These are phyloP conservation scores for Patella vulgata DNA, from an alignment of 1,140 invertebrate species.

Conservation along the genomic window DNA sequence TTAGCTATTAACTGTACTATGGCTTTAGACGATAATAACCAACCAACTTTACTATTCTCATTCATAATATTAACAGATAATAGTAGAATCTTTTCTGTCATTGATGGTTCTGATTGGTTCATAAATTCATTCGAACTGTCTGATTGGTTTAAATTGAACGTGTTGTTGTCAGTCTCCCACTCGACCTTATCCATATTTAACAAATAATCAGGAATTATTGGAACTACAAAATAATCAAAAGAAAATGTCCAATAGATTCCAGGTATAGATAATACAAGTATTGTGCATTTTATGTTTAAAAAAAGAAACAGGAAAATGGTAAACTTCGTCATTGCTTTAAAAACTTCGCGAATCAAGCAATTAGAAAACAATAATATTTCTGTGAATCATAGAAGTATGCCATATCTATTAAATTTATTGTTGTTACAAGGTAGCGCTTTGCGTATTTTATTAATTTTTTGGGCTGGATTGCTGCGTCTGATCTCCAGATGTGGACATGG, in stretches of 20 bases:
- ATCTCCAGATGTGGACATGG: no score
- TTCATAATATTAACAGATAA: slow-evolving; percentile 62
- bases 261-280: slow-evolving; percentile 45
- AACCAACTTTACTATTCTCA: slow-evolving; percentile 70
- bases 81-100: slow-evolving; percentile 19
- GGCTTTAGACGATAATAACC: slow-evolving; percentile 97
- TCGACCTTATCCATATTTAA: slow-evolving; percentile 57
- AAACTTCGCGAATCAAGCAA: no score
- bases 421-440: no score
- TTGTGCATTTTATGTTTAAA: background rate
- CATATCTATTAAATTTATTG: no score
- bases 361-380: no score
- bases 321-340: no score
- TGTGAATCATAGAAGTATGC: no score
- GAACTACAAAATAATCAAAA: slow-evolving; percentile 71
- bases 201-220: slow-evolving; percentile 83
- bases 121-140: no score
- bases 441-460: no score
- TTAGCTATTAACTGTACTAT: slow-evolving; percentile 94
- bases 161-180: slow-evolving; percentile 15
- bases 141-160: background rate
- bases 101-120: background rate
- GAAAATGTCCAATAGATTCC: background rate
- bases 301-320: no score
- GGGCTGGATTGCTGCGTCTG: no score